Percentiles rank a stretch among this genome's conserved stretches.
These are phyloP conservation scores for Ctenicera cuprea DNA, from an alignment of 2,888 invertebrate species.

Conservation along the genomic window DNA sequence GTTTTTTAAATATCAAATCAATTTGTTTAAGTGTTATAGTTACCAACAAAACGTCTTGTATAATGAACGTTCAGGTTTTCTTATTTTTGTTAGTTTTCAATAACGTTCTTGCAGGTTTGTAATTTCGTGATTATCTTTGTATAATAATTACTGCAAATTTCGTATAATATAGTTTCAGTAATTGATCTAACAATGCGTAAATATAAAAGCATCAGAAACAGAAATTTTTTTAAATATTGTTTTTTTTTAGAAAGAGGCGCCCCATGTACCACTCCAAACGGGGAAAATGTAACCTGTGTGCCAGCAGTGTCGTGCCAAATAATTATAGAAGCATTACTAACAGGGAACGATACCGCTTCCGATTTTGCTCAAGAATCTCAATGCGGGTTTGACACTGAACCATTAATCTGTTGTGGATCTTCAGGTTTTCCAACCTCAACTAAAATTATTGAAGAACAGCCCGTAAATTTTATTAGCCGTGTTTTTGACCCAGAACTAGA, in stretches of 20 bases:
- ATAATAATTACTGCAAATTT: too few relatives aligned
- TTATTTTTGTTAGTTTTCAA: too few relatives aligned
- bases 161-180: too few relatives aligned
- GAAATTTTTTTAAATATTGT: too few relatives aligned
- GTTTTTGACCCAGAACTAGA: too few relatives aligned
- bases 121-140: too few relatives aligned
- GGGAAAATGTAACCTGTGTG: constrained; percentile 69
- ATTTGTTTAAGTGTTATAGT: too few relatives aligned
- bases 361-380: constrained; percentile 71
- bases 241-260: background rate
- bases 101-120: too few relatives aligned
- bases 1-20: too few relatives aligned
- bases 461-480: background rate
- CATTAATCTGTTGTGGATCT: constrained; percentile 72
- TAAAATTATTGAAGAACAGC: background rate
- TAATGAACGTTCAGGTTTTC: background rate
- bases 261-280: constrained; percentile 70
- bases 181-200: too few relatives aligned
- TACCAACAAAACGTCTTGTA: background rate
- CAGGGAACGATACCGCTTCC: constrained; percentile 25
- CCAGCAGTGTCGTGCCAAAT: constrained; percentile 70
- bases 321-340: constrained; percentile 67
- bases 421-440: background rate
- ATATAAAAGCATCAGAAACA: too few relatives aligned
- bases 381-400: constrained; percentile 73